phyloP scores from a whole-genome alignment of 2,797 vertebrate genomes.

The Cottoperca gobio region DNA sequence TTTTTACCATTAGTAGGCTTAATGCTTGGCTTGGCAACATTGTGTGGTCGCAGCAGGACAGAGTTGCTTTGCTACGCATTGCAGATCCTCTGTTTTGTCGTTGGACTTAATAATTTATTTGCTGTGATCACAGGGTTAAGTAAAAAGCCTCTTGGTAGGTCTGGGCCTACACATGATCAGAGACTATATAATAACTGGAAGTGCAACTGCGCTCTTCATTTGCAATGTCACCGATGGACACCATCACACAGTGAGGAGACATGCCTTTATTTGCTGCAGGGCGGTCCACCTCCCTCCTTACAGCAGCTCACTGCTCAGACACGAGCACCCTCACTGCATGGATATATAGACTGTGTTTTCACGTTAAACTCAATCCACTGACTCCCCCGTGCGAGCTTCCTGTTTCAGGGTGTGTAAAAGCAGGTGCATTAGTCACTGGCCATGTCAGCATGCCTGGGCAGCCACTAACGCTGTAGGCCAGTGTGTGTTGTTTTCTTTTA shows the following conservation, averaged over 20 bases:
- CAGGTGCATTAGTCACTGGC: conserved; percentile 60
- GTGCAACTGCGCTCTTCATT: conserved; percentile 52
- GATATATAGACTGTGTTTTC: conserved; percentile 51
- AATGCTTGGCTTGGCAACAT: conserved; percentile 46
- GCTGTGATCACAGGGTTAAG: conserved; percentile 48
- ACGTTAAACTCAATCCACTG: conserved; percentile 15
- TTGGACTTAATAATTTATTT: conserved; percentile 69
- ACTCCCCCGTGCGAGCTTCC: conserved; percentile 31
- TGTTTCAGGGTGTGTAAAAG: conserved; percentile 55
- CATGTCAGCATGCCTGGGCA: conserved; percentile 41
- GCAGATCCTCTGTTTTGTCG: conserved; percentile 77
- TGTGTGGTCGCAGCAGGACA: conserved; percentile 45
- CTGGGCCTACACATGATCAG: conserved; percentile 19
- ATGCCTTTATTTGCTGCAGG: conserved; percentile 74
- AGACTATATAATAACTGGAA: conserved; percentile 42
- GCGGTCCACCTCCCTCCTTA: conserved; percentile 56
- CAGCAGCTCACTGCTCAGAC: conserved; percentile 38
- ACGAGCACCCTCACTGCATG: conserved; percentile 27
- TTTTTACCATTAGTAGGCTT: conserved; percentile 32
- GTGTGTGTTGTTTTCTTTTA: conserved; percentile 21
- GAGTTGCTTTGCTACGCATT: conserved; percentile 79
- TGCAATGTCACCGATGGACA: conserved; percentile 54
- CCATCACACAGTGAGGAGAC: conserved; percentile 18
- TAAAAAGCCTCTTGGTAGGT: conserved; percentile 8
- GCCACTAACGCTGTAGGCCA: conserved; percentile 25